Base-by-base conservation (phyloP, 2,888 invertebrate genomes). In the Acrobasis repandana region DNA sequence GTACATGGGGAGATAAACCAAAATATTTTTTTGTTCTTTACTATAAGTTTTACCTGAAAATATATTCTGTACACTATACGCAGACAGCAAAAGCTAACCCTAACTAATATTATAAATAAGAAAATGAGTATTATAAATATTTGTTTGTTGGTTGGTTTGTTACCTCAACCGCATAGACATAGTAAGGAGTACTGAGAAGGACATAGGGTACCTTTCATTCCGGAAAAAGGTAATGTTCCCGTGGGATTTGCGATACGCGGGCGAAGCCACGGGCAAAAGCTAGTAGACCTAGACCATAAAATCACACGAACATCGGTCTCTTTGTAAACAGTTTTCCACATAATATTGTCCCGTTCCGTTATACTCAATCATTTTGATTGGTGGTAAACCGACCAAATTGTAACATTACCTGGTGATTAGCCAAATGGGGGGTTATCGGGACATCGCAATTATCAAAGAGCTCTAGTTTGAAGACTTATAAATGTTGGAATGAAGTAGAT, bases 311-410 rank as follows among this genome's bases (percentile, higher is more conserved):
- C 2, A 38, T 38, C 9, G 14, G 11, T 38, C 10, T 11, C 11
- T 11, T 11, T 11, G 10, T 38, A 38, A 38, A 38, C 38, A 38
- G 38, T 4, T 38, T 28, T 28, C n/a, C 14, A 1, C 14, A n/a
- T 50, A 20, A 11, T 56, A n/a, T 38, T 50, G n/a, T 9, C 0
- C 33, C 10, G 18, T 51, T 77, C 74, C 70, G 73, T 77, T 74
- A 72, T 61, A 67, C 71, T 72, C 74, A 69, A 73, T 77, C 69
- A 70, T 62, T 63, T 65, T 72, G 71, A 73, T 68, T 69, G 63
- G 68, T 63, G 65, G 58, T 62, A 34, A 43, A 57, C 47, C 58
- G 52, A 38, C 36, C 43, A 16, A 54, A 54, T 58, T 66, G 67
- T 68, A 67, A 67, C 65, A 54, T 56, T 63, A 20, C 58, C 36